Evolutionary conservation across 2,113 vertebrate species (phyloP).

Genomic region (Psittacula cyanocephala): DNA sequence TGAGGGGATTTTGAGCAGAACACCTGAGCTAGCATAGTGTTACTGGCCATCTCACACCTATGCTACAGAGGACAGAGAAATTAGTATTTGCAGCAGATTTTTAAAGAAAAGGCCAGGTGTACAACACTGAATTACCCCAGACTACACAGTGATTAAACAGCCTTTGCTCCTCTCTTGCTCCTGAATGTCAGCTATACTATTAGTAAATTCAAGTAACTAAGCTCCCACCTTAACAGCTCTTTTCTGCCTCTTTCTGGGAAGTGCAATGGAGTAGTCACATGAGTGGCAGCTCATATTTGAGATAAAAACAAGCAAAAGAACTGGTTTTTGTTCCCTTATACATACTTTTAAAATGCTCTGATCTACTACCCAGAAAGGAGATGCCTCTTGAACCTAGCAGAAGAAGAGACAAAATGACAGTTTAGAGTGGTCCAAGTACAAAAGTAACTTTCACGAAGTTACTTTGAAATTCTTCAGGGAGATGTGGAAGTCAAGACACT

Average conservation of each 20-base stretch:
- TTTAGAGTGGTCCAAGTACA: neutral
- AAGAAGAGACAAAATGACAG: neutral
- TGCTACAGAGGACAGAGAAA: neutral
- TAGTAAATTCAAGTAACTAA: neutral
- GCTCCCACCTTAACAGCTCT: neutral
- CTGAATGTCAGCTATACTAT: neutral
- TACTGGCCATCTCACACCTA: neutral
- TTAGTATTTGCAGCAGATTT: neutral
- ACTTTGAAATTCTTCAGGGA: neutral
- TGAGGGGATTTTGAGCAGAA: neutral
- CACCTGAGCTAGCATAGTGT: neutral
- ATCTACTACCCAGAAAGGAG: neutral
- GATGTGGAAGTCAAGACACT: neutral
- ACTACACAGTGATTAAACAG: neutral
- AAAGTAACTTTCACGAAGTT: neutral
- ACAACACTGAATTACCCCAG: neutral
- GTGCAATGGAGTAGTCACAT: neutral
- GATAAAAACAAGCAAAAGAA: neutral
- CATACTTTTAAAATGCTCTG: neutral
- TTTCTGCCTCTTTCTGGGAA: neutral
- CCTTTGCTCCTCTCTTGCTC: neutral
- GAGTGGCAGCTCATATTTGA: neutral
- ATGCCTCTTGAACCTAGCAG: neutral
- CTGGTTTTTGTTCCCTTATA: rapidly evolving
- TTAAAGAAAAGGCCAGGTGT: neutral